A percentile compares a stretch with the other conserved stretches of the same genome.
Conservation (phyloP, 2,888 invertebrate genomes). For the Cataglyphis albicans region DNA sequence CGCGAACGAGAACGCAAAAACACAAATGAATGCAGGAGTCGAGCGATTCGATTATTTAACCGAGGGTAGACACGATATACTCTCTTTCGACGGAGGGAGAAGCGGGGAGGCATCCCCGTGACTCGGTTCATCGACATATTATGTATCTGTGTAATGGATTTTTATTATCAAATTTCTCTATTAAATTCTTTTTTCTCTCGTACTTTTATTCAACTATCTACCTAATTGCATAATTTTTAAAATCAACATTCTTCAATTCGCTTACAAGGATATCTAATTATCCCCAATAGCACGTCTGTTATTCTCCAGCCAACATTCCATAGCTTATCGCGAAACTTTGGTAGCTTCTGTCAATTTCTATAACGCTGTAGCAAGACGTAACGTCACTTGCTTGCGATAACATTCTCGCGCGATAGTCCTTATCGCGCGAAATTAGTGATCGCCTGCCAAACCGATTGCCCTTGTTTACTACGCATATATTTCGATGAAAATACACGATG, state of each 20-base stretch:
- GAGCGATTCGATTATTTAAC: conserved; percentile 61
- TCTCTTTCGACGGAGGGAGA: conserved; percentile 58
- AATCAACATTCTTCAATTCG: not conserved
- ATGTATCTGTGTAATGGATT: not conserved
- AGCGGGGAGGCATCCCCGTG: no score
- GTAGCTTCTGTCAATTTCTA: conserved; percentile 30
- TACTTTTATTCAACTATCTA: not conserved
- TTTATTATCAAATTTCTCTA: not conserved
- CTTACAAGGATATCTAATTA: not conserved
- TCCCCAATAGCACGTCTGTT: not conserved
- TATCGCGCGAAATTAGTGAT: conserved; percentile 75
- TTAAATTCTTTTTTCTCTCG: not conserved
- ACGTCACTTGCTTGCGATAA: conserved; percentile 69
- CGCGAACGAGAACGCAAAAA: conserved; percentile 44
- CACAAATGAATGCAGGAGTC: conserved; percentile 33
- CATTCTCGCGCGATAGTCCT: conserved; percentile 67
- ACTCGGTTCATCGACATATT: conserved; percentile 61
- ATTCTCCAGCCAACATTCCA: not conserved
- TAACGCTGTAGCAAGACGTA: conserved; percentile 60
- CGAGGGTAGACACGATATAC: conserved; percentile 5
- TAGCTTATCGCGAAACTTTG: conserved; percentile 42
- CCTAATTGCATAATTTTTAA: not conserved
- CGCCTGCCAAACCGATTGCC: conserved; percentile 74
- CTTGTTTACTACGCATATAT: conserved; percentile 82
- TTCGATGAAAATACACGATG: conserved; percentile 64